These are phyloP conservation scores for Panthera tigris DNA, from an alignment of 2,113 vertebrate species.

Conservation along the genomic window DNA sequence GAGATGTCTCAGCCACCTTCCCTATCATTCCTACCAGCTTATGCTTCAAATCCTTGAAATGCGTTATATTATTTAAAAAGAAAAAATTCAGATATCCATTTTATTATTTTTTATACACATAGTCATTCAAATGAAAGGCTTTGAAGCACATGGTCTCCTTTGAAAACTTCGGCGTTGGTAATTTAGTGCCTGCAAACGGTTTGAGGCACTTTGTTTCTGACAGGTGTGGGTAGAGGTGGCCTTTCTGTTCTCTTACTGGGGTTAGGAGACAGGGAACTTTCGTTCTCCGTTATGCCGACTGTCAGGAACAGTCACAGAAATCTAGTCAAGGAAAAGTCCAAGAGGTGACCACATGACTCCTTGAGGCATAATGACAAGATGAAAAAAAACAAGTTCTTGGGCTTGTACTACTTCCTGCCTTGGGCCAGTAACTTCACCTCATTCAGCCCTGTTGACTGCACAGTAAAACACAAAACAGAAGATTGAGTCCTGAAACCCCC, in stretches of 20 bases:
- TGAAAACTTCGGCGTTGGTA: slow-evolving; percentile 21
- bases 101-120: background rate
- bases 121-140: slow-evolving; percentile 30
- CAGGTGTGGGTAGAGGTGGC: background rate
- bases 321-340: background rate
- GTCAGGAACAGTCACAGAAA: background rate
- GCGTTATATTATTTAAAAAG: background rate
- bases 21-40: background rate
- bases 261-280: background rate
- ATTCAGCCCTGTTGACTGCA: background rate
- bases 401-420: background rate
- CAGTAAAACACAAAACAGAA: background rate
- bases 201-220: background rate
- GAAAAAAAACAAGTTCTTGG: background rate
- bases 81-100: background rate
- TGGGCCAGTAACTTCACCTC: background rate
- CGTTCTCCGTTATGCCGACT: background rate
- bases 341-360: background rate
- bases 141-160: background rate
- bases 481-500: background rate
- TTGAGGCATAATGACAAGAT: background rate
- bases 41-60: background rate
- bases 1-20: background rate
- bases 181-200: background rate
- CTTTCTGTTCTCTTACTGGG: background rate